Percentiles rank a stretch among this genome's conserved stretches.
phyloP scores from a whole-genome alignment of 2,888 invertebrate species.

The Athripsodes cinereus region DNA sequence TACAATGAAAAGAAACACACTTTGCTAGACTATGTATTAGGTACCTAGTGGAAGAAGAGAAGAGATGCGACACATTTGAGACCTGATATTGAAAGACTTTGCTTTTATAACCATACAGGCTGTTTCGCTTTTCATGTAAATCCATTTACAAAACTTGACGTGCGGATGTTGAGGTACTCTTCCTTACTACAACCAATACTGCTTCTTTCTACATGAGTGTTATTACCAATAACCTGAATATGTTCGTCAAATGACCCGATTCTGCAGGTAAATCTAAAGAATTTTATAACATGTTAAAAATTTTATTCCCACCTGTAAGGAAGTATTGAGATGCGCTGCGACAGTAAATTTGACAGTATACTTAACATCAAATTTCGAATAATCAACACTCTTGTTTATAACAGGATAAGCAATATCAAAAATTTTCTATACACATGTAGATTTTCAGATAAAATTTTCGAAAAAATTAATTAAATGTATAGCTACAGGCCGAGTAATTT shows the following conservation, averaged over 20 bases:
- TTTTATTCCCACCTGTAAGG: background rate
- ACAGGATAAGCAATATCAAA: too few species aligned
- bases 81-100: constrained; percentile 16
- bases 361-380: background rate
- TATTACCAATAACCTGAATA: background rate
- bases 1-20: too few species aligned
- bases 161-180: constrained; percentile 7
- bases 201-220: background rate
- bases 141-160: constrained; percentile 11
- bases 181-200: background rate
- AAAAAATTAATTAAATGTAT: too few species aligned
- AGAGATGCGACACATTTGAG: background rate
- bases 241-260: background rate
- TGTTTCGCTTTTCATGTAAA: constrained; percentile 19
- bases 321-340: background rate
- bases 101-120: constrained; percentile 14
- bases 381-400: background rate
- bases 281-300: background rate
- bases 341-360: background rate
- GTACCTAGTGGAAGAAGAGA: background rate
- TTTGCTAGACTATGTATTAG: too few species aligned
- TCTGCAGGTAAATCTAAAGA: background rate
- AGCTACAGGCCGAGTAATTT: too few species aligned
- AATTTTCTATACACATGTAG: too few species aligned
- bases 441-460: too few species aligned